phyloP scores from a whole-genome alignment of 2,888 invertebrate species.

The Rhyacophila evoluta region DNA sequence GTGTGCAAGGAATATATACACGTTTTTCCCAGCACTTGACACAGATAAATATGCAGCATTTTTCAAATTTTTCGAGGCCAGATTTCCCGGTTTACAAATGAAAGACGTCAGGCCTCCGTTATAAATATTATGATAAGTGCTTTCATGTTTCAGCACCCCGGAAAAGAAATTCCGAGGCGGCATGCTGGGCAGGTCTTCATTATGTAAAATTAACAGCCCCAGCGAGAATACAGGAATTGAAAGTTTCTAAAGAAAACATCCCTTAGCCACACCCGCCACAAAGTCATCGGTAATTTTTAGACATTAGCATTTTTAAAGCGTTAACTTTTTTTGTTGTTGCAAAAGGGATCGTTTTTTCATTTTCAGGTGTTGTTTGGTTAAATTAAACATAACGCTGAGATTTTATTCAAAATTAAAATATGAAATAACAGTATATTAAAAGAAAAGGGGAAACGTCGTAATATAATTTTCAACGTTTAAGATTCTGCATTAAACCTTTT shows the following conservation, averaged over 20 bases:
- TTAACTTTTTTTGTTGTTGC: not conserved
- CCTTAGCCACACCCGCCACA: not conserved
- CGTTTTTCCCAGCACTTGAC: not conserved
- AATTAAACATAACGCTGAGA: not conserved
- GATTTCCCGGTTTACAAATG: constrained; percentile 6
- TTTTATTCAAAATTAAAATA: not conserved
- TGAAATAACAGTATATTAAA: too few relatives aligned
- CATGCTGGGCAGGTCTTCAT: not conserved
- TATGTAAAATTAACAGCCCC: constrained; percentile 12
- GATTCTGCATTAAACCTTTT: too few relatives aligned
- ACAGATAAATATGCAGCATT: not conserved
- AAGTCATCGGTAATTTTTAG: constrained; percentile 12
- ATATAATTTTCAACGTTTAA: too few relatives aligned
- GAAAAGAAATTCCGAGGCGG: not conserved
- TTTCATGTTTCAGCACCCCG: not conserved
- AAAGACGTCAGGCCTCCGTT: not conserved
- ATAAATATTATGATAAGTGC: constrained; percentile 9
- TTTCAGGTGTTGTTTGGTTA: not conserved
- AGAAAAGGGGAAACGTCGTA: too few relatives aligned
- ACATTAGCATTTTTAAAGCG: not conserved
- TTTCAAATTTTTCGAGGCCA: not conserved
- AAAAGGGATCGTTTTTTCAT: constrained; percentile 1
- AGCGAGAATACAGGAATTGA: not conserved
- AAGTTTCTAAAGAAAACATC: not conserved
- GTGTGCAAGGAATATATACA: too few relatives aligned